Percentiles rank a stretch among this genome's conserved stretches.
Evolutionary conservation across 2,113 vertebrate genomes (phyloP).

Genomic region (Anthoscopus minutus): DNA sequence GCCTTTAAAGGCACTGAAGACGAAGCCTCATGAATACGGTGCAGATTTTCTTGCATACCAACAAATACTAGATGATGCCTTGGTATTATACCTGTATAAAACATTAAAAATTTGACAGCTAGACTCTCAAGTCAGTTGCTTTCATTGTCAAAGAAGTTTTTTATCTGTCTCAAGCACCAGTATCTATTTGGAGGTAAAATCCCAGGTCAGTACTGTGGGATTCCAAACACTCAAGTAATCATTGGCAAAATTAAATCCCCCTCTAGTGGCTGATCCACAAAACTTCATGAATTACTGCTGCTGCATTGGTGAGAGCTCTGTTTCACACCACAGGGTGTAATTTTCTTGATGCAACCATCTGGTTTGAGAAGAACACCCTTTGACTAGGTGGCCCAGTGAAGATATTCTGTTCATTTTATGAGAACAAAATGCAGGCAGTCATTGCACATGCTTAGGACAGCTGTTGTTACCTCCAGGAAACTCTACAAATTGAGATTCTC

Average conservation of each 20-base stretch:
- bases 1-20: neutral
- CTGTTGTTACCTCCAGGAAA: neutral
- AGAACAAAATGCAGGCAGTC: neutral
- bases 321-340: neutral
- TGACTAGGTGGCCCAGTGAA: neutral
- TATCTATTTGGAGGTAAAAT: neutral
- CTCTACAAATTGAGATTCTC: neutral
- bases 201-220: fast-evolving
- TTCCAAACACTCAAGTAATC: fast-evolving
- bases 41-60: neutral
- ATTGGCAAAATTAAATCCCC: constrained; percentile 35
- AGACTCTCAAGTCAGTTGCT: neutral
- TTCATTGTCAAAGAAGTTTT: neutral
- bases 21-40: neutral
- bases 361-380: neutral
- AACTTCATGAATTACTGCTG: neutral
- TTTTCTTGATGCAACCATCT: neutral
- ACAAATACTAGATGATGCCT: neutral
- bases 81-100: neutral
- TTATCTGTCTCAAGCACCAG: neutral
- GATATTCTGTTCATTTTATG: fast-evolving
- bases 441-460: neutral
- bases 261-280: constrained; percentile 26
- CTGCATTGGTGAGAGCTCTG: neutral
- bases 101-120: neutral